Evolutionary conservation across 2,113 vertebrate genomes (phyloP), one percentile per base, ranked within the genome.

Genomic region (Leptocoma aspasia): DNA sequence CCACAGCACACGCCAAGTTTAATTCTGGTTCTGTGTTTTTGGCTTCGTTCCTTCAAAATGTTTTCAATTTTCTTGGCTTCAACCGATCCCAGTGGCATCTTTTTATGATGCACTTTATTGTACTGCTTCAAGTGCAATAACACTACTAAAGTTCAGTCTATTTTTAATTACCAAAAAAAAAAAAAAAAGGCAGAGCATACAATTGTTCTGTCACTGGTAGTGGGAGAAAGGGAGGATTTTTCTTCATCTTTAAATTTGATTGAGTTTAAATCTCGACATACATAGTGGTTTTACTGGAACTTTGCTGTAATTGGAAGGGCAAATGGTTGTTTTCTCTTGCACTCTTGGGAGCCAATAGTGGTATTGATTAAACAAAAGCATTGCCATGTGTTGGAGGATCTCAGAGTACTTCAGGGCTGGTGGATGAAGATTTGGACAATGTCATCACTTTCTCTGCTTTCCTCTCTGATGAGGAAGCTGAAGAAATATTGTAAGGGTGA

Each of bases 51-150:
- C 77, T 90, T 86, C 41, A 19, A 57, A 87, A 87, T 64, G 70
- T 91, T 95, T 96, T 93, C 87, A 61, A 26, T 95, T 96, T 84
- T 77, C 63, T 87, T 89, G 86, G 89, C 76, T 94, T 96, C 82
- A 95, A 53, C 82, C 6, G 91, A 92, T 96, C 95, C 91, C 92
- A 93, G 50, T 89, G 96, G 95, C 86, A 95, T 95, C 89, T 87
- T 96, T 92, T 95, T 71, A 91, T 35, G 94, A 88, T 95, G 92
- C 64, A 28, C 71, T 97, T 92, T 76, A 87, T 95, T 95, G 85
- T 86, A 7, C 64, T 79, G 70, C 92, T 78, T 86, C 82, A 33
- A 94, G 76, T 90, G 88, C 54, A 92, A 8, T 65, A 85, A 72
- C 41, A 27, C 24, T 77, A 13, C 70, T 78, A 11, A 90, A 92